Base-by-base conservation (phyloP, 2,797 vertebrate species). In the Acridotheres tristis region DNA sequence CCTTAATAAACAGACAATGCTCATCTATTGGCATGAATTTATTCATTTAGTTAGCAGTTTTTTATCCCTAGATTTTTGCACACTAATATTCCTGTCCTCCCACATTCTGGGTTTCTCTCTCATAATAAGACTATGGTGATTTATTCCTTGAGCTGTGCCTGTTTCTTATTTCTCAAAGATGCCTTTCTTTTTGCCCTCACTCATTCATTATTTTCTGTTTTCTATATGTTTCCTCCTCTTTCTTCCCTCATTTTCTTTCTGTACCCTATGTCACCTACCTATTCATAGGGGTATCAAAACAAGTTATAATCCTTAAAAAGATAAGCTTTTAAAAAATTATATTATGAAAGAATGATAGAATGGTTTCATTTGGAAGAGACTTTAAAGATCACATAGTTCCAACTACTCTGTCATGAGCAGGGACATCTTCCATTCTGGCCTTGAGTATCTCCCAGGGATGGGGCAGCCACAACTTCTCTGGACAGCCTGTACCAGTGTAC, bases 1-100 rank as follows among this genome's bases (percentile, higher is more conserved):
- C 89, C 91, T 90, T 94, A 79, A 90, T 85, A 88, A 90, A 94
- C 58, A 88, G 38, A 11, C 20, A 50, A 48, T 75, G 40, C 34
- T 85, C 34, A 77, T 22, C 42, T 85, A 72, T 50, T 84, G 79
- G 32, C 50, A 90, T 59, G 63, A 57, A 79, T 80, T 32, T 80
- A 78, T 93, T 92, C 11, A 43, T 89, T 95, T 61, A 81, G 34
- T 65, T 76, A 90, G 25, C 25, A 65, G 34, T 34, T 92, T 69
- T 65, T 36, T 13, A 40, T 72, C 38, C 16, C 14, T 65, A 45
- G 18, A 25, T 66, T 93, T 94, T 81, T 47, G 16, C 34, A 40
- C 36, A 17, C 0, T 2, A 15, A 53, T 77, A 58, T 68, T 84
- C 23, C 36, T 72, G 26, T 68, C 25, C 30, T 88, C 34, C 34